A percentile compares a stretch with the other conserved stretches of the same genome.
phyloP scores from a whole-genome alignment of 2,888 invertebrate species.

The Eilema griseolum region DNA sequence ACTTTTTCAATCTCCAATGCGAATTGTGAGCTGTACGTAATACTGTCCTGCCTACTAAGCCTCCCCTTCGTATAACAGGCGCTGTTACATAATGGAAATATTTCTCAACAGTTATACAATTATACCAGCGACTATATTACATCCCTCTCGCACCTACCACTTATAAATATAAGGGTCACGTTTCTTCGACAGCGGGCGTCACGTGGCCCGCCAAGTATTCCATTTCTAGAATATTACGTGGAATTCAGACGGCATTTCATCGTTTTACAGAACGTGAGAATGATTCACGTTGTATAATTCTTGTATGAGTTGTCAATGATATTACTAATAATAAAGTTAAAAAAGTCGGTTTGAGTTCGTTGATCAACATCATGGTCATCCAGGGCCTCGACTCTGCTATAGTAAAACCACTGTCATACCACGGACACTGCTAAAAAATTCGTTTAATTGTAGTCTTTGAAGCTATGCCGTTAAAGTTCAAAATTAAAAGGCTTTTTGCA shows the following conservation, averaged over 20 bases:
- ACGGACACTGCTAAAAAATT: too few species aligned
- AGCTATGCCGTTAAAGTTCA: too few species aligned
- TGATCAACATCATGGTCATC: too few species aligned
- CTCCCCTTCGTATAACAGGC: too few species aligned
- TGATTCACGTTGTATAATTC: constrained; percentile 1
- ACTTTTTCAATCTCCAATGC: too few species aligned
- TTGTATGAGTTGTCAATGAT: neutral
- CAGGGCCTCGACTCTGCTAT: too few species aligned
- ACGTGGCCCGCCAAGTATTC: neutral
- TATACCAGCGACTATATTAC: neutral
- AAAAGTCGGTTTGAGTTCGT: neutral
- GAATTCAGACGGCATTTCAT: neutral
- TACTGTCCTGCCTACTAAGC: too few species aligned
- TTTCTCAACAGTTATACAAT: neutral
- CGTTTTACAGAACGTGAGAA: neutral
- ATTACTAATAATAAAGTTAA: neutral
- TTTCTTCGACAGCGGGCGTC: neutral
- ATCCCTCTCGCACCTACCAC: neutral
- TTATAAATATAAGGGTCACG: constrained; percentile 2
- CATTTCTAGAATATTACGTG: neutral
- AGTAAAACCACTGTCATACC: too few species aligned
- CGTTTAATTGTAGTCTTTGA: too few species aligned
- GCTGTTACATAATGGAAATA: neutral
- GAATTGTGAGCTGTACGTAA: too few species aligned
- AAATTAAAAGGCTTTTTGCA: too few species aligned